These are phyloP conservation scores for Morpho achilles DNA, from an alignment of 2,888 invertebrate species.

Conservation along the genomic window DNA sequence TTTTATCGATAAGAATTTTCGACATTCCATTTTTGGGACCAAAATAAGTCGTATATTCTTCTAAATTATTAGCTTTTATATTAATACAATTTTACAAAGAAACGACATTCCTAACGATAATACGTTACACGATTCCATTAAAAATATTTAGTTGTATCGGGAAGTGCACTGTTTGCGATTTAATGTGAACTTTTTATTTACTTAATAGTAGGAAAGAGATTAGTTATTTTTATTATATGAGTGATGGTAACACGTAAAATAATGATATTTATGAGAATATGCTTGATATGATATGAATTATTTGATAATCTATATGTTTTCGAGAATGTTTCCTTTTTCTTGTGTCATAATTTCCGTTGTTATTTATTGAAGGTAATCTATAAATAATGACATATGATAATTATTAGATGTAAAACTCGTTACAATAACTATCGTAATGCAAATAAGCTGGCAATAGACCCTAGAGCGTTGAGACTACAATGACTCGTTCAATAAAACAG, in stretches of 20 bases:
- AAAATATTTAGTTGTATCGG: slow-evolving; percentile 22
- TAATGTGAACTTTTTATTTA: slow-evolving; percentile 67
- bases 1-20: slow-evolving; percentile 28
- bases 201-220: slow-evolving; percentile 72
- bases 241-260: slow-evolving; percentile 70
- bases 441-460: slow-evolving; percentile 32
- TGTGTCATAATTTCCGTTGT: slow-evolving; percentile 73
- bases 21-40: slow-evolving; percentile 74
- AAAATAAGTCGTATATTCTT: slow-evolving; percentile 37
- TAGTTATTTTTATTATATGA: slow-evolving; percentile 76
- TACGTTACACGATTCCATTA: slow-evolving; percentile 19
- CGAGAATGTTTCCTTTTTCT: slow-evolving; percentile 57
- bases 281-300: slow-evolving; percentile 56
- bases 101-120: slow-evolving; percentile 21
- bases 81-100: slow-evolving; percentile 18
- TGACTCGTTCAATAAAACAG: slow-evolving; percentile 16
- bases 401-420: slow-evolving; percentile 34
- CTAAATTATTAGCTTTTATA: slow-evolving; percentile 29
- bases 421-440: slow-evolving; percentile 18
- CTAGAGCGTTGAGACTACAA: slow-evolving; percentile 12
- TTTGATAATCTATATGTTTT: slow-evolving; percentile 67
- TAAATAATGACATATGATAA: slow-evolving; percentile 17
- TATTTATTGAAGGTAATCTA: slow-evolving; percentile 56
- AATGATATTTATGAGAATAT: slow-evolving; percentile 73
- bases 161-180: slow-evolving; percentile 63